Conservation (phyloP, 1,140 invertebrate genomes). For the Heliothis virescens region DNA sequence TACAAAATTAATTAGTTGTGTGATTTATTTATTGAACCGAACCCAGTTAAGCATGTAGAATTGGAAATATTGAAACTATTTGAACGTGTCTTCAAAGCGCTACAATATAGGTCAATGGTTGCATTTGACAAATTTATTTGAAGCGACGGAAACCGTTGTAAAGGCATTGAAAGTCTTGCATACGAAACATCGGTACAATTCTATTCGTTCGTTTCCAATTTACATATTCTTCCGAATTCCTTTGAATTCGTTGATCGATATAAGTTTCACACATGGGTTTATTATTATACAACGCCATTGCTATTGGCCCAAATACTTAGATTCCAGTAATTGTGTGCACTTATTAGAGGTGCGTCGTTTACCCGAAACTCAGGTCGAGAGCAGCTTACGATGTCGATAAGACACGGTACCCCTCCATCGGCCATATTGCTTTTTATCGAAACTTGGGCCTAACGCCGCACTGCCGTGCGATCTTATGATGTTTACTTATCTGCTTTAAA, state of each 20-base stretch:
- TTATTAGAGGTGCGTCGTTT: conserved; percentile 62
- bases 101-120: conserved; percentile 33
- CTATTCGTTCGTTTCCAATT: conserved; percentile 24
- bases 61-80: conserved; percentile 5
- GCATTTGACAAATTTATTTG: conserved; percentile 39
- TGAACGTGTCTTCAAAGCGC: neutral
- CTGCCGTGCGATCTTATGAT: conserved; percentile 36
- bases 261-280: neutral
- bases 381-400: conserved; percentile 68
- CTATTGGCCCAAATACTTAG: neutral
- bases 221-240: conserved; percentile 8
- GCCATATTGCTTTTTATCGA: conserved; percentile 66
- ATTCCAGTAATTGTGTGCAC: conserved; percentile 43
- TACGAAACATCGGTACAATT: conserved; percentile 23
- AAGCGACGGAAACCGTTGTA: conserved; percentile 27
- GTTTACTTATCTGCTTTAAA: conserved; percentile 14
- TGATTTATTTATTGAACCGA: neutral
- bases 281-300: neutral
- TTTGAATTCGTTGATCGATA: neutral
- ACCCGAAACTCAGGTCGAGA: conserved; percentile 51
- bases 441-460: conserved; percentile 18
- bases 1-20: neutral
- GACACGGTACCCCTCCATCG: conserved; percentile 67
- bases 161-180: conserved; percentile 33
- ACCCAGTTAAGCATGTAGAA: neutral